Evolutionary conservation across 2,888 invertebrate genomes (phyloP), one percentile per base, ranked within the genome.

Genomic region (Zaprionus obscuricornis): DNA sequence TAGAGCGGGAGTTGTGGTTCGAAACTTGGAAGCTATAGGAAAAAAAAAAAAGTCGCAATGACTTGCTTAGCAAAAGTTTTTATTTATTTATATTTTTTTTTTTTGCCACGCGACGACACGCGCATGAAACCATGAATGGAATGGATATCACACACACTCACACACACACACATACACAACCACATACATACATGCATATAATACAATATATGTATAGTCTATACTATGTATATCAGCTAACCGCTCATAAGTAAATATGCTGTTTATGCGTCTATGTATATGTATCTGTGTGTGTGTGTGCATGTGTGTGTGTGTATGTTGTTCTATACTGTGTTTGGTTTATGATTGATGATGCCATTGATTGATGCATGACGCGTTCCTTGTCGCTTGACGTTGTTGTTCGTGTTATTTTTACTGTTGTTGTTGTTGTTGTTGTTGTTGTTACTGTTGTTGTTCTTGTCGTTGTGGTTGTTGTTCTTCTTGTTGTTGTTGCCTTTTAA

Each of bases 341-440:
- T 78, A 77, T 78, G 78, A 78, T 78, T 78, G 77, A 78, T 78
- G 77, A 81, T 78, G 74, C 85, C 73, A 78, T 78, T 78, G 77
- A 78, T 78, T 78, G 77, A 78, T 78, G 77, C 77, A 78, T 78
- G 77, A 78, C 77, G 73, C 77, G 76, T 42, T 76, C 45, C 58
- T 22, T 22, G 22, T 22, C 22, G 54, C 47, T 74, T 76, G 57
- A 49, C 59, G 60, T 20, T 49, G 57, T 26, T 59, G 54, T 40
- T 34, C 55, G 52, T 45, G 27, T 42, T 50, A 17, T 26, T 27
- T 17, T 2, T 14, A 8, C 10, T 27, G 18, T 29, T 16, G 11
- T 27, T 27, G n/a, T n/a, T 22, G 13, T 27, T 11, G 1, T 7
- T 7, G 5, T 27, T 18, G 11, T 16, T 16, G 13, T 22, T n/a